Evolutionary conservation across 2,113 vertebrate species (phyloP).

Genomic region (Delphinapterus leucas): DNA sequence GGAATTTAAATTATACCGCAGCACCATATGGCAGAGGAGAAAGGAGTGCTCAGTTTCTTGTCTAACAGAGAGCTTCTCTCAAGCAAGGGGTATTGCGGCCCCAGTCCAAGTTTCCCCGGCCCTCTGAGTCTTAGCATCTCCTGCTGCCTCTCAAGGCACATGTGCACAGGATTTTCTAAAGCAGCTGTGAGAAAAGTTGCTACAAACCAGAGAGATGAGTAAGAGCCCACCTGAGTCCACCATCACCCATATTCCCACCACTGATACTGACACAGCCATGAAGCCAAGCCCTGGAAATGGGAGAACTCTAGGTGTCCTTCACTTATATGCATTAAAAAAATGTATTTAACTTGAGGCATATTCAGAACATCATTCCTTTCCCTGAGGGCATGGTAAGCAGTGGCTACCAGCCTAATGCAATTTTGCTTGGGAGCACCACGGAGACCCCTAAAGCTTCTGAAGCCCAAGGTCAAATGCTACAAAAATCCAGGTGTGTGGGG

Average conservation of each 20-base stretch:
- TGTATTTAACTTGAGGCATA: conserved; percentile 38
- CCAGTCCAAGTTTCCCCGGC: neutral
- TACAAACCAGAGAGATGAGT: neutral
- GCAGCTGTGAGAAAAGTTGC: neutral
- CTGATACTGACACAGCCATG: neutral
- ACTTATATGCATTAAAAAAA: neutral
- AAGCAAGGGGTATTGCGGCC: conserved; percentile 24
- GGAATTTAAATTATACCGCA: conserved; percentile 37
- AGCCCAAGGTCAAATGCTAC: conserved; percentile 69
- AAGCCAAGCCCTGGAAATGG: conserved; percentile 14
- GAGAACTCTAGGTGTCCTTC: neutral
- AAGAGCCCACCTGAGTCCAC: neutral
- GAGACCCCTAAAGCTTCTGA: conserved; percentile 70
- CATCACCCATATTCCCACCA: neutral
- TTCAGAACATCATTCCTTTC: conserved; percentile 44
- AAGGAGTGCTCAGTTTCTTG: conserved; percentile 34
- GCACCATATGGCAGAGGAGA: conserved; percentile 41
- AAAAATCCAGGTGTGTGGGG: conserved; percentile 41
- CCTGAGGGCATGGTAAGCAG: conserved; percentile 55
- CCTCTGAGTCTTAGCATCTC: conserved; percentile 29
- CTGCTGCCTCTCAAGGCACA: neutral
- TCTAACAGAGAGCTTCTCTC: conserved; percentile 20
- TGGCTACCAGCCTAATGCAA: conserved; percentile 65
- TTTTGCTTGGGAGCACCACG: conserved; percentile 54
- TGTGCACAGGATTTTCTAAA: conserved; percentile 3